Evolutionary conservation across 2,113 vertebrate genomes (phyloP), one percentile per base, ranked within the genome.

Genomic region (Lonchura striata): DNA sequence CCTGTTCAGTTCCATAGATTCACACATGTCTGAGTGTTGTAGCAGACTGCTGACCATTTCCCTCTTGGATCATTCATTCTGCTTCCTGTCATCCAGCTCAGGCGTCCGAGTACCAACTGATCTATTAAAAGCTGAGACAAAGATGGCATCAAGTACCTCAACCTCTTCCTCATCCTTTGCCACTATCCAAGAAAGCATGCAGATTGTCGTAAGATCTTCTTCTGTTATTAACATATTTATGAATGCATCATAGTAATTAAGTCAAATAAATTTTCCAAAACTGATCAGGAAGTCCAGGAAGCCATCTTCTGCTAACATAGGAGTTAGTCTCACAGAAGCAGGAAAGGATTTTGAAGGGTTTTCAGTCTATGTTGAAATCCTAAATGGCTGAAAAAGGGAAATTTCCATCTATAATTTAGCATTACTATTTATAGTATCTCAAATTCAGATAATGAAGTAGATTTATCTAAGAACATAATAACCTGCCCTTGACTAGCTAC

Each of bases 11-110:
- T 61, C 10, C 27, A 21, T 2, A 28, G 27, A 50, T 7, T 33
- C 24, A 31, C 2, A 31, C 0, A 1, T 6, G 5, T 49, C 17
- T 50, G 6, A 44, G 12, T 11, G 24, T 9, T 31, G 17, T 8
- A 52, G 33, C 18, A 56, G 31, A 25, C 17, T 15, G 7, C 18
- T 47, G 19, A 80, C 5, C 27, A 33, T 19, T 65, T 60, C 35
- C 47, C 47, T 37, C 35, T 60, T 42, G 28, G 37, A 57, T 65
- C 37, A 60, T 42, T 76, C 11, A 35, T 33, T 71, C 39, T 41
- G 18, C 15, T 65, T 22, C 46, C n/a, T 28, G 31, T 37, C 15
- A 53, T 33, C 15, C 27, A 59, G 46, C 25, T 71, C 39, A 83
- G 52, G 6, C 22, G 22, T 10, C 52, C 44, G 11, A 41, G 41